These are phyloP conservation scores for Hymenopus coronatus DNA, from an alignment of 2,888 invertebrate genomes.

Conservation along the genomic window DNA sequence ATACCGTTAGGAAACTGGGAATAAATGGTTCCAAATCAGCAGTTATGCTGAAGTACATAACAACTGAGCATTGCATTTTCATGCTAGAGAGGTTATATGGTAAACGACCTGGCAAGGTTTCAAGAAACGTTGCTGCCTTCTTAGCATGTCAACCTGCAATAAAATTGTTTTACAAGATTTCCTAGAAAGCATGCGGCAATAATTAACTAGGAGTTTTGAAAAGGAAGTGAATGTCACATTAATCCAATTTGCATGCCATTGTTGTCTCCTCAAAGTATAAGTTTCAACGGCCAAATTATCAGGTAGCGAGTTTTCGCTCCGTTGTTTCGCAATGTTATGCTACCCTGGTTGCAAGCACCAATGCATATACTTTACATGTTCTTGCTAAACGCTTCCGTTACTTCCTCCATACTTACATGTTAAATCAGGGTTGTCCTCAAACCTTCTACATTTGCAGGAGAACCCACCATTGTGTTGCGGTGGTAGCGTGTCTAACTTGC, in stretches of 20 bases:
- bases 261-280: conserved; percentile 1
- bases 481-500: too few relatives aligned
- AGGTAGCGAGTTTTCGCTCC: background rate
- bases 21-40: too few relatives aligned
- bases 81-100: background rate
- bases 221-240: background rate
- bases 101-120: background rate
- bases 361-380: background rate
- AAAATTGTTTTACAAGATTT: background rate
- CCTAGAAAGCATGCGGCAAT: background rate
- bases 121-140: too few relatives aligned
- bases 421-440: background rate
- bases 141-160: background rate
- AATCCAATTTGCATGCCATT: conserved; percentile 13
- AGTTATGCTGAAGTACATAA: too few relatives aligned
- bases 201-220: background rate
- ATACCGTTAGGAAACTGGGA: too few relatives aligned
- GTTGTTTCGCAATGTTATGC: background rate
- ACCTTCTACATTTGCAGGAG: too few relatives aligned
- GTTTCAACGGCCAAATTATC: background rate
- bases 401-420: background rate
- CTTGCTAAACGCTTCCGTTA: conserved; percentile 5
- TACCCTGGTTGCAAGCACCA: background rate
- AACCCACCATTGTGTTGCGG: too few relatives aligned
- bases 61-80: background rate